Conservation (phyloP, 2,797 vertebrate genomes). For the Heliangelus exortis region DNA sequence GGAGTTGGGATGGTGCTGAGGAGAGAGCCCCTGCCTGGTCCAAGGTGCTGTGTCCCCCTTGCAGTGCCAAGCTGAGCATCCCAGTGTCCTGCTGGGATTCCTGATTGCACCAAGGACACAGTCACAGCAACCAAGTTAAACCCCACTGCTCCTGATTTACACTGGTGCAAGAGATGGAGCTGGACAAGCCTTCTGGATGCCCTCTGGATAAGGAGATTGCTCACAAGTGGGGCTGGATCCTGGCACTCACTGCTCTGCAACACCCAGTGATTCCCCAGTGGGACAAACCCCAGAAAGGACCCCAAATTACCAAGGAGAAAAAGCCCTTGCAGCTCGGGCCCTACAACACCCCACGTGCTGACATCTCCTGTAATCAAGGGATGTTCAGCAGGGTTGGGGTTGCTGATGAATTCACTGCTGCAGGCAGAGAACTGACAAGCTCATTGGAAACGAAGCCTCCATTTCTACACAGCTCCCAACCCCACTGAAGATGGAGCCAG, state of each 20-base stretch:
- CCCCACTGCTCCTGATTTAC: neutral
- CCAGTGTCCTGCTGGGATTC: neutral
- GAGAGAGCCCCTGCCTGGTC: rapidly evolving
- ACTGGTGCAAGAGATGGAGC: neutral
- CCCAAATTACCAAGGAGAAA: rapidly evolving
- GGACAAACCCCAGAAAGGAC: rapidly evolving
- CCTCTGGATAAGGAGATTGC: neutral
- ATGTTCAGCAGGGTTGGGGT: neutral
- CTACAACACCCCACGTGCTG: rapidly evolving
- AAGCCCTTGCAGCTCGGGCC: neutral
- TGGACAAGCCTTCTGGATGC: neutral
- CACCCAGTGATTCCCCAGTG: neutral
- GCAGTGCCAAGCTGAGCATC: rapidly evolving
- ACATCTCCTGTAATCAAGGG: neutral
- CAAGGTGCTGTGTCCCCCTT: neutral
- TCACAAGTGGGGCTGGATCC: neutral
- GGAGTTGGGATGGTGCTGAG: neutral
- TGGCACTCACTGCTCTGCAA: rapidly evolving
- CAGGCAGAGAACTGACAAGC: neutral
- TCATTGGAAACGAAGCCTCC: neutral
- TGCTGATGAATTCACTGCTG: neutral
- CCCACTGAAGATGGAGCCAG: neutral
- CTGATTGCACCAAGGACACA: neutral
- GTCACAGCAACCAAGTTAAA: rapidly evolving
- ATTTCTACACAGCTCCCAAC: neutral